phyloP scores from a whole-genome alignment of 2,888 invertebrate species.

The Trissolcus brochymenae region DNA sequence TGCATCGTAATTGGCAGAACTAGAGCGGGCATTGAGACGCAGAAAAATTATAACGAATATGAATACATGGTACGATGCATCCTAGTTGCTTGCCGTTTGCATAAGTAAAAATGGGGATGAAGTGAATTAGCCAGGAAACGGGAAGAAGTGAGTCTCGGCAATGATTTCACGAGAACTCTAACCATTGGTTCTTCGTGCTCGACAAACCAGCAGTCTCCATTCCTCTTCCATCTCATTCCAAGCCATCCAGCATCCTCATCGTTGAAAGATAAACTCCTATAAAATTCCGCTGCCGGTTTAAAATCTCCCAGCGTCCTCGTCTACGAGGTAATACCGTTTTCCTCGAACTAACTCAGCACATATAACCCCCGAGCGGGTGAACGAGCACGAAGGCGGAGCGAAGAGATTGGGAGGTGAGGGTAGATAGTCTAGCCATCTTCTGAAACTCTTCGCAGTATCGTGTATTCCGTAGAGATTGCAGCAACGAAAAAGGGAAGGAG shows the following conservation, averaged over 20 bases:
- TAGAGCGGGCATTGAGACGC: conserved; percentile 9
- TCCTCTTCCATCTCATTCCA: conserved; percentile 21
- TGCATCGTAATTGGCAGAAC: conserved; percentile 32
- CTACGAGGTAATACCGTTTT: conserved; percentile 62
- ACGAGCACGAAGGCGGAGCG: conserved; percentile 8
- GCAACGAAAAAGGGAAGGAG: conserved; percentile 49
- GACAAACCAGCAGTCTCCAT: conserved; percentile 63
- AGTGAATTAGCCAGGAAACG: conserved; percentile 22
- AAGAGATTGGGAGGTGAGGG: conserved; percentile 16
- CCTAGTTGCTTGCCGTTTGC: conserved; percentile 22
- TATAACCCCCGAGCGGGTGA: conserved; percentile 54
- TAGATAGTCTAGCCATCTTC: conserved; percentile 56
- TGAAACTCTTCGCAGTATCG: conserved; percentile 55
- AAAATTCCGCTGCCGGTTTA: conserved; percentile 70
- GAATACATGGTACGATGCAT: conserved; percentile 14
- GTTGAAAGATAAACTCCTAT: conserved; percentile 70
- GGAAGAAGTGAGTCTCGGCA: conserved; percentile 8
- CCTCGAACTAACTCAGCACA: conserved; percentile 60
- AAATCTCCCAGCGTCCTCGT: conserved; percentile 59
- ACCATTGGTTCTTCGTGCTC: conserved; percentile 45
- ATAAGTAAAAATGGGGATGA: conserved; percentile 33
- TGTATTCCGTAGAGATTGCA: conserved; percentile 58
- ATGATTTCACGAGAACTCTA: conserved; percentile 35
- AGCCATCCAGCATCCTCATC: conserved; percentile 64
- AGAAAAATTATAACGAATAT: conserved; percentile 21